Evolutionary conservation across 2,888 invertebrate genomes (phyloP), one percentile per base, ranked within the genome.

Genomic region (Mythimna ferrago): DNA sequence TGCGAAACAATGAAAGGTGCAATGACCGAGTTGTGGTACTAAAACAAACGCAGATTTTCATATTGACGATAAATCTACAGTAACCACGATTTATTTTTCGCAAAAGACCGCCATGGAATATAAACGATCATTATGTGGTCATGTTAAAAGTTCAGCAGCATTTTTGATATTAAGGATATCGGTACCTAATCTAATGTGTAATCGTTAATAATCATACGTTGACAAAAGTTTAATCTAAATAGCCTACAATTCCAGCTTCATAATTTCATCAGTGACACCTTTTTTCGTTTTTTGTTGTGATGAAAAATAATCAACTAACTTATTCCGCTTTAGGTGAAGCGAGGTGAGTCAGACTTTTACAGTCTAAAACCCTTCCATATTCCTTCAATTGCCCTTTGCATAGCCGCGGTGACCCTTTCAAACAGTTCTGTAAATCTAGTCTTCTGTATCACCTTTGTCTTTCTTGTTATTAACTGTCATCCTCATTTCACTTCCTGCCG

Each of bases 1-100:
- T 44, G 32, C 7, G 7, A 73, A 71, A 71, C 71, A 70, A 78
- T 70, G 58, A 48, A 61, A 70, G 66, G 80, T 71, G 67, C 80
- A 82, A 71, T 74, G 80, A 63, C 76, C 72, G 65, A 54, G 35
- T 60, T 63, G 51, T 71, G 19, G 21, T 44, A 41, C 38, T 70
- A 57, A 66, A 64, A 70, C 48, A 68, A 76, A 81, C 54, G 58
- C 57, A 76, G 21, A 73, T 54, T 64, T 66, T 70, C 32, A 53
- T 69, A 62, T 58, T 41, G 54, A 19, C 38, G 7, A 73, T 77
- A 73, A 77, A 77, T 82, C 64, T 65, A 65, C 38, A 57, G 53
- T n/a, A 56, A 26, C 5, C 48, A 57, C 65, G 57, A 10, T 26
- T 66, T 67, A 58, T 48, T 66, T 60, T 53, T 41, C 11, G 41